Conservation (phyloP, 1,140 invertebrate genomes). For the Bombus terrestris region DNA sequence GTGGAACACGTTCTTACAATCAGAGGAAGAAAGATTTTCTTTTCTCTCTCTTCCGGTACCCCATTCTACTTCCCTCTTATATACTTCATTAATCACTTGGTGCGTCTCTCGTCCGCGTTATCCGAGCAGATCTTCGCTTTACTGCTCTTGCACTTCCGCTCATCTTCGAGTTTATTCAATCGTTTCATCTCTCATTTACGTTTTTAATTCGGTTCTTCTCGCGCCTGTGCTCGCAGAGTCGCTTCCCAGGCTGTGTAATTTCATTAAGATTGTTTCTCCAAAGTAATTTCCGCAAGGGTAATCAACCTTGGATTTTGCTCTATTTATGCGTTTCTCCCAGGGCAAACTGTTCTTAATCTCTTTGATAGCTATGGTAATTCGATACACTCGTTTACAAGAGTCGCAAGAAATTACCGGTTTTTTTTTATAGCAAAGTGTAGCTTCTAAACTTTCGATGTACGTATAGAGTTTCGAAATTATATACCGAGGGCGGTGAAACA, state of each 20-base stretch:
- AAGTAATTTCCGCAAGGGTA: neutral
- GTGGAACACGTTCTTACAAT: neutral
- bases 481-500: too few species aligned
- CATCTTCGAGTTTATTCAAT: neutral
- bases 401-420: neutral
- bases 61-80: neutral
- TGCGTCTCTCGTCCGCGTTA: neutral
- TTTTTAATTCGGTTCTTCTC: neutral
- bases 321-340: neutral
- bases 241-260: neutral
- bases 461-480: too few species aligned
- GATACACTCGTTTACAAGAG: neutral
- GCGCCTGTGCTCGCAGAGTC: too few species aligned
- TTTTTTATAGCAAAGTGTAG: too few species aligned
- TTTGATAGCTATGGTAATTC: neutral
- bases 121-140: neutral
- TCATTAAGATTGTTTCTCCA: neutral
- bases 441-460: neutral
- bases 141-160: neutral
- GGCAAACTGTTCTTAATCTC: neutral
- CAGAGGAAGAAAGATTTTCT: neutral
- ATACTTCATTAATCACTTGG: slow-evolving; percentile 6
- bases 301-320: neutral
- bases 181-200: neutral
- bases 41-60: too few species aligned